A percentile compares a stretch with the other conserved stretches of the same genome.
Conservation (phyloP, 2,888 invertebrate species). For the Loripinus fragilis region DNA sequence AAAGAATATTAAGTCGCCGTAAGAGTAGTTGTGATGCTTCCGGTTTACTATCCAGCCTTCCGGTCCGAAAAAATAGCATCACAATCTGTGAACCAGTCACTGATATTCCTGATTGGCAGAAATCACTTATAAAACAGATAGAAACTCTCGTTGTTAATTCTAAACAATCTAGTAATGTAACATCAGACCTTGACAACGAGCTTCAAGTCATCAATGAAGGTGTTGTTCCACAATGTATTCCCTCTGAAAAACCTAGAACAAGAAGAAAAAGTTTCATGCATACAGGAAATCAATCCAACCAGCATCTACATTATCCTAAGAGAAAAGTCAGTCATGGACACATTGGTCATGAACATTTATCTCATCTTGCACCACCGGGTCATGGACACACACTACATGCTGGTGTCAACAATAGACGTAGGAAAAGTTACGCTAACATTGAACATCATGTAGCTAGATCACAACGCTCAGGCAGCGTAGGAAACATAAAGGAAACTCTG, state of each 20-base stretch:
- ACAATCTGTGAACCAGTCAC: not conserved
- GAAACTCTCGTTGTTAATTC: constrained; percentile 3
- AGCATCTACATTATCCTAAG: not conserved
- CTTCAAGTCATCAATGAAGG: not conserved
- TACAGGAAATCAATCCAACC: not conserved
- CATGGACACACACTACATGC: not conserved
- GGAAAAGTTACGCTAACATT: constrained; percentile 13
- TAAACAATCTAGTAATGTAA: not conserved
- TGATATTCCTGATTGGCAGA: constrained; percentile 8
- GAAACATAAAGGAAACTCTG: not conserved
- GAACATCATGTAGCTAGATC: constrained; percentile 8
- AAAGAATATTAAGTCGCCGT: constrained; percentile 2
- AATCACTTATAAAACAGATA: constrained; percentile 3
- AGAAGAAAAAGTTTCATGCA: constrained; percentile 7
- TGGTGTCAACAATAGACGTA: not conserved
- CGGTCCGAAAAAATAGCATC: not conserved
- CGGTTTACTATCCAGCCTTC: not conserved
- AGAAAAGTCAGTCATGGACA: not conserved
- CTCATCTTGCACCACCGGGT: not conserved
- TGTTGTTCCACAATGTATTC: not conserved
- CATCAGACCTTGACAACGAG: not conserved
- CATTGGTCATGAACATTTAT: not conserved
- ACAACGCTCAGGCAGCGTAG: not conserved
- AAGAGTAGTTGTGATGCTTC: not conserved
- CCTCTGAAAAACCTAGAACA: not conserved